Base-by-base conservation (phyloP, 2,113 vertebrate species). In the Myiozetetes cayanensis region DNA sequence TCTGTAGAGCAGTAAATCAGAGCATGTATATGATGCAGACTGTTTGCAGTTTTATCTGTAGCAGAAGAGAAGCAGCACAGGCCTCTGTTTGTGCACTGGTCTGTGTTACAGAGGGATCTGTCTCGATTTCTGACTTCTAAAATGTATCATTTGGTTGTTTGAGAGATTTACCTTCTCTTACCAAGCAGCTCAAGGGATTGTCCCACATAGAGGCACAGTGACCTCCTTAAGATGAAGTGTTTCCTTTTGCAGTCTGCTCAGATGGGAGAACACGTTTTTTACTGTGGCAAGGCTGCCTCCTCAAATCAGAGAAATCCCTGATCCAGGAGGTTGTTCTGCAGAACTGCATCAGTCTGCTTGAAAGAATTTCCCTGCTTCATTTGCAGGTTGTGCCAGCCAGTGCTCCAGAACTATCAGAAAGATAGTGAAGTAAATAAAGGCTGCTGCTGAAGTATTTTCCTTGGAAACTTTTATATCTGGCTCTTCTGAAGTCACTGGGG, bases 21-120 rank as follows among this genome's bases (percentile, higher is more conserved):
- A 37, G 28, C 9, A 4, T 18, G 0, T 9, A 1, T 31, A 1
- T 33, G 75, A 19, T 52, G 10, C 23, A 39, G 44, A 27, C 6
- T 35, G 15, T 33, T 74, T 73, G 35, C 15, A 39, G 1, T 30
- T 84, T 10, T 35, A 1, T n/a, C 33, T 80, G 58, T 10, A 27
- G 44, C 44, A 77, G 80, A 39, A 61, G 53, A 65, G 58, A 6
- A 90, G 78, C 66, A 43, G 39, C 37, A 3, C 24, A 83, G 79
- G 25, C 43, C 46, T 82, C 61, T 5, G 0, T 30, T 49, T 74
- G 46, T 85, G 31, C 25, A 37, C 62, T 79, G 56, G 5, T 79
- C 17, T 35, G 1, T 58, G 28, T 78, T 44, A 33, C 14, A 31
- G 44, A 33, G 33, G 52, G 6, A 21, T 78, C 73, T 58, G 6